Evolutionary conservation across 2,888 invertebrate genomes (phyloP), one percentile per base, ranked within the genome.

Genomic region (Chorisops tibialis): DNA sequence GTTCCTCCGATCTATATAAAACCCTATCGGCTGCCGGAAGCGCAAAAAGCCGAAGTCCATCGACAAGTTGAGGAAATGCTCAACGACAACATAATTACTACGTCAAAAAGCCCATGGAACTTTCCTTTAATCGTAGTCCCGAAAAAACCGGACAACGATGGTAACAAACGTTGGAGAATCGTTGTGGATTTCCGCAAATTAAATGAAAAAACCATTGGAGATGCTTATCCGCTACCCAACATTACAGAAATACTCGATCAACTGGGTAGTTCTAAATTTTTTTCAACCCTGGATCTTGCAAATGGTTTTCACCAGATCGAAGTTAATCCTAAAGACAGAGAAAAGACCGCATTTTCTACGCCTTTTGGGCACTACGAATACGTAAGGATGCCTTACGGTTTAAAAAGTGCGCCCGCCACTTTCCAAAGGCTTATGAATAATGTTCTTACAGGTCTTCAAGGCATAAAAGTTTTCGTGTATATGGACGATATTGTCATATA

Each of bases 361-460:
- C 68, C 68, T 5, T 19, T 45, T 4, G 75, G 73, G 9, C 74
- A 73, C 63, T 74, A 68, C 51, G 69, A 75, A 66, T 75, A 66
- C 54, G 63, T 45, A 9, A 41, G 72, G 14, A 73, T 75, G 72
- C 73, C 73, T 1, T 73, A 76, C 63, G 76, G 72, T 1, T 69
- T 79, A 9, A 73, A 72, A 68, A 75, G 73, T 52, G 74, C 76
- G 0, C 78, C 79, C 0, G 70, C 71, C 0, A 75, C 74, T 0
- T 76, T 77, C 50, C 75, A 76, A 67, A 51, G 74, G 5, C 47
- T 58, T 4, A 58, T 58, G 47, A 68, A 70, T 59, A 68, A 68
- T 54, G 56, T 70, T 4, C 48, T 71, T 19, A 22, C 62, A 21
- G 69, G 68, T 71, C 21, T 63, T 63, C 48, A 21, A 71, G 39